A percentile compares a stretch with the other conserved stretches of the same genome.
phyloP scores from a whole-genome alignment of 1,140 invertebrate genomes.

The Sminthurides bifidus region DNA sequence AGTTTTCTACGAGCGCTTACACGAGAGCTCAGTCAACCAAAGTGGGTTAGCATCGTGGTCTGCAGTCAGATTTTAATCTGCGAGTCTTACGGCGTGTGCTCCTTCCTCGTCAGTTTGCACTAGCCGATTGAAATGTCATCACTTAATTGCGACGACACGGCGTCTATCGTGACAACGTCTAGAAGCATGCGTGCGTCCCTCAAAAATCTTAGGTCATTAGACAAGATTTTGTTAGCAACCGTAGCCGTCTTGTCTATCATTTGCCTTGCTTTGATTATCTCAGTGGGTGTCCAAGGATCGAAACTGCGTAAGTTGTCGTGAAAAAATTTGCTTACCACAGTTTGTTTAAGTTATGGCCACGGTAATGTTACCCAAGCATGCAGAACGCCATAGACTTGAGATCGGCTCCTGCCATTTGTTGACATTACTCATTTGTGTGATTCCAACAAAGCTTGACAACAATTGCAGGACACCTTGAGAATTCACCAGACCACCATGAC shows the following conservation, averaged over 20 bases:
- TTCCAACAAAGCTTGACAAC: not conserved
- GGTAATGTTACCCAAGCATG: not conserved
- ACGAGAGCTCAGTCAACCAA: too few species aligned
- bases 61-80: too few species aligned
- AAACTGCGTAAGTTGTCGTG: conserved; percentile 6
- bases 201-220: conserved; percentile 1
- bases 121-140: too few species aligned
- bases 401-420: not conserved
- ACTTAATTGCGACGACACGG: too few species aligned
- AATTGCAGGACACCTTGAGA: not conserved
- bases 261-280: not conserved
- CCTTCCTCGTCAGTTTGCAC: too few species aligned
- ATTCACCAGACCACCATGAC: too few species aligned
- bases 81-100: too few species aligned
- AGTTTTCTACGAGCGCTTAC: too few species aligned
- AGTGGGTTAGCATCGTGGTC: too few species aligned
- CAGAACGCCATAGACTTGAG: not conserved
- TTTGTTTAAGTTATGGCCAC: conserved; percentile 25
- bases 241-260: not conserved
- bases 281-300: not conserved
- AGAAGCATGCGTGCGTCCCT: too few species aligned
- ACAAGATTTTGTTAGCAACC: not conserved
- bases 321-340: too few species aligned
- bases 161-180: too few species aligned
- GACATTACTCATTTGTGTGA: not conserved